A percentile compares a stretch with the other conserved stretches of the same genome.
Conservation (phyloP, 2,797 vertebrate species). For the Molossus alvarezi region DNA sequence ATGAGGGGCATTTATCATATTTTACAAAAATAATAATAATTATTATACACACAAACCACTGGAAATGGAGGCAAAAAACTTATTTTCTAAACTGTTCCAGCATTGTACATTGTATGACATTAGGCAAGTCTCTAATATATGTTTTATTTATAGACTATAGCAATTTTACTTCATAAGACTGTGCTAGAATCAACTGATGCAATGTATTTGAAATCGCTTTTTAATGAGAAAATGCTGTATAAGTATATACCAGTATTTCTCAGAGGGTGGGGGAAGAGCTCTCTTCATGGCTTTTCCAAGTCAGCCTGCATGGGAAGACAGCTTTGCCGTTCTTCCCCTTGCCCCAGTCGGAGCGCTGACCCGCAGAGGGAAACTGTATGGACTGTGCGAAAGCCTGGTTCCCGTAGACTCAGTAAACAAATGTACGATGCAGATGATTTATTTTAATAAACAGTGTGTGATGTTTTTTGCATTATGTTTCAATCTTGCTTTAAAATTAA, state of each 20-base stretch:
- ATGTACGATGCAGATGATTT: not conserved
- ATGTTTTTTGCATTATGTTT: conserved; percentile 27
- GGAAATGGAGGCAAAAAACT: not conserved
- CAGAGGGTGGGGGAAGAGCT: not conserved
- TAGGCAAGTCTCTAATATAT: not conserved
- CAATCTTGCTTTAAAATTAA: conserved; percentile 44
- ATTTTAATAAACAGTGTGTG: not conserved
- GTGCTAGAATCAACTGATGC: conserved; percentile 19
- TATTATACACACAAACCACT: not conserved
- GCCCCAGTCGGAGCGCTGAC: not conserved
- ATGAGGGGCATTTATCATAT: not conserved
- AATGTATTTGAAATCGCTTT: not conserved
- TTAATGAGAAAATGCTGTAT: not conserved
- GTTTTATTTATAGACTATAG: not conserved
- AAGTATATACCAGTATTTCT: conserved; percentile 15
- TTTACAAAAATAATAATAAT: not conserved
- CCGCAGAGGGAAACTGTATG: not conserved
- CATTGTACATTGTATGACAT: not conserved
- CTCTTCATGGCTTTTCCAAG: not conserved
- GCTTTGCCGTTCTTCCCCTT: not conserved
- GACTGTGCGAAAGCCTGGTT: not conserved
- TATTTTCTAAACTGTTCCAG: not conserved
- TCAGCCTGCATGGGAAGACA: not conserved
- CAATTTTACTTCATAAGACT: not conserved
- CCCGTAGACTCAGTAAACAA: not conserved